These are phyloP conservation scores for Drosophila seclusa DNA, from an alignment of 2,888 invertebrate species.

Conservation along the genomic window DNA sequence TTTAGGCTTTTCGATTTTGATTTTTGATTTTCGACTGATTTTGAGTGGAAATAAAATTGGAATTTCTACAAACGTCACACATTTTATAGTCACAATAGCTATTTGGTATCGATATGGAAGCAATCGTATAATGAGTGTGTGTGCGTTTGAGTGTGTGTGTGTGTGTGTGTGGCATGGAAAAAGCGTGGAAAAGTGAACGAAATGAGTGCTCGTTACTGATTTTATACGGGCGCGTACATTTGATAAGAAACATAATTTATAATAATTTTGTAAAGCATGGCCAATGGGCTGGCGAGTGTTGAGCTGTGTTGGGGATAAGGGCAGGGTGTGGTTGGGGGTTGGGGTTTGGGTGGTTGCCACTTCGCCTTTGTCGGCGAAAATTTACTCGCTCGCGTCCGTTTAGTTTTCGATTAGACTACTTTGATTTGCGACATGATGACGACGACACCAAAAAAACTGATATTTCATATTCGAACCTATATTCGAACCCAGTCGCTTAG, in stretches of 20 bases:
- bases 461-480: slow-evolving; percentile 46
- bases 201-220: slow-evolving; percentile 45
- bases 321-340: not conserved
- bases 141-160: not conserved
- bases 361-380: slow-evolving; percentile 81
- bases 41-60: not conserved
- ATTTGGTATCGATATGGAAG: slow-evolving; percentile 10
- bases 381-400: slow-evolving; percentile 70
- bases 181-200: slow-evolving; percentile 15
- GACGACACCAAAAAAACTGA: slow-evolving; percentile 61
- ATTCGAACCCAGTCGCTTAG: slow-evolving; percentile 46
- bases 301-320: not conserved
- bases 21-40: not conserved
- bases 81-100: slow-evolving; percentile 2
- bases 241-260: slow-evolving; percentile 78
- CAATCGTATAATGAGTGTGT: slow-evolving; percentile 16
- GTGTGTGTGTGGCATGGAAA: slow-evolving; percentile 2
- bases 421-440: slow-evolving; percentile 79
- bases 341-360: slow-evolving; percentile 19
- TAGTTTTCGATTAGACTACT: slow-evolving; percentile 80
- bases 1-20: not conserved
- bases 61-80: not conserved
- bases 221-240: slow-evolving; percentile 18
- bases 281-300: slow-evolving; percentile 49
- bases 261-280: slow-evolving; percentile 74